Evolutionary conservation across 2,888 invertebrate species (phyloP).

Genomic region (Boloria euphrosyne): DNA sequence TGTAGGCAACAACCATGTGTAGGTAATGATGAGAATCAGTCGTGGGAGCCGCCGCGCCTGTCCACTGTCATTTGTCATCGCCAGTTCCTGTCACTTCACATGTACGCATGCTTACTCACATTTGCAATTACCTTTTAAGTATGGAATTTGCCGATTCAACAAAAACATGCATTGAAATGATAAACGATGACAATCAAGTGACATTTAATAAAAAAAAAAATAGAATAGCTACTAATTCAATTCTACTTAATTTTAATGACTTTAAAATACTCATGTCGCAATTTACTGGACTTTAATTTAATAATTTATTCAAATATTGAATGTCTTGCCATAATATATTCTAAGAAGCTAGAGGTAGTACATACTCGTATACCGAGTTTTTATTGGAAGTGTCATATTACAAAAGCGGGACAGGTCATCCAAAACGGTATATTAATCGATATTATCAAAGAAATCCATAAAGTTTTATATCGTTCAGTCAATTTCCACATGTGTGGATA

Average conservation of each 20-base stretch:
- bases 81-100: slow-evolving; percentile 68
- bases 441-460: slow-evolving; percentile 56
- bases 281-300: slow-evolving; percentile 32
- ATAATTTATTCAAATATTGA: slow-evolving; percentile 43
- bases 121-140: slow-evolving; percentile 74
- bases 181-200: slow-evolving; percentile 57
- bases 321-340: slow-evolving; percentile 46
- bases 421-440: slow-evolving; percentile 62
- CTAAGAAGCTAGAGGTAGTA: slow-evolving; percentile 40
- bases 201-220: slow-evolving; percentile 30
- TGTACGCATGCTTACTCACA: slow-evolving; percentile 70
- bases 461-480: slow-evolving; percentile 57
- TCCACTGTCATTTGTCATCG: slow-evolving; percentile 75
- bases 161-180: slow-evolving; percentile 60
- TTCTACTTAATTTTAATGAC: slow-evolving; percentile 41
- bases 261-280: slow-evolving; percentile 33
- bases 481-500: slow-evolving; percentile 72
- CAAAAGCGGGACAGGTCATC: slow-evolving; percentile 55
- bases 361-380: slow-evolving; percentile 24
- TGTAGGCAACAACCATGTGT: slow-evolving; percentile 44
- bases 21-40: slow-evolving; percentile 65
- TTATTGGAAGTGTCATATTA: slow-evolving; percentile 58
- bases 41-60: slow-evolving; percentile 63
- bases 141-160: slow-evolving; percentile 64
- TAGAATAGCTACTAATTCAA: slow-evolving; percentile 37